Conservation (phyloP, 2,888 invertebrate genomes). For the Aproaerema taeniolella region DNA sequence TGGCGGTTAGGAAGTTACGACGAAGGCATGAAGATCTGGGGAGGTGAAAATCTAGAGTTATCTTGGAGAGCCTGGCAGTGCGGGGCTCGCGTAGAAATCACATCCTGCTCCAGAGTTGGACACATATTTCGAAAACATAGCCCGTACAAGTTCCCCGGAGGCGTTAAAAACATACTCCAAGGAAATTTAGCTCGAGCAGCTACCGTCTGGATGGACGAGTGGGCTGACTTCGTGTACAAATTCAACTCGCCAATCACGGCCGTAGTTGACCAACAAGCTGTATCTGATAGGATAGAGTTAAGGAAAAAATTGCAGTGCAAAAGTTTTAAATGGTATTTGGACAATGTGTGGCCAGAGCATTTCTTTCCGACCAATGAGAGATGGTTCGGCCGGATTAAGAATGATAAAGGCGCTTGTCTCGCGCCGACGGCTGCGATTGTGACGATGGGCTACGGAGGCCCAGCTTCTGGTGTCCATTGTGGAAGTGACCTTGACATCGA, state of each 20-base stretch:
- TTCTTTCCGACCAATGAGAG: conserved; percentile 93
- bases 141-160: conserved; percentile 97
- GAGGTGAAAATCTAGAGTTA: conserved; percentile 98
- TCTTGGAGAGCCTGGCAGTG: conserved; percentile 98
- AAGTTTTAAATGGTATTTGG: conserved; percentile 94
- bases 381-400: conserved; percentile 92
- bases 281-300: conserved; percentile 81
- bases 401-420: conserved; percentile 58
- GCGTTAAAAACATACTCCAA: conserved; percentile 90
- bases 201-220: conserved; percentile 98
- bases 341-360: conserved; percentile 96
- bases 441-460: conserved; percentile 83
- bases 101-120: conserved; percentile 95
- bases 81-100: conserved; percentile 93
- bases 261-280: conserved; percentile 77
- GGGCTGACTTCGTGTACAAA: conserved; percentile 94
- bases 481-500: conserved; percentile 75
- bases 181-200: conserved; percentile 95
- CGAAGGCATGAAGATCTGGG: conserved; percentile 92
- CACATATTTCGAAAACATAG: conserved; percentile 95
- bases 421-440: conserved; percentile 53
- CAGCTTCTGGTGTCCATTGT: conserved; percentile 82
- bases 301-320: conserved; percentile 87
- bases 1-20: conserved; percentile 89
- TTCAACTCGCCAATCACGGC: conserved; percentile 84